A percentile compares a stretch with the other conserved stretches of the same genome.
These are phyloP conservation scores for Tanytarsus gracilentus DNA, from an alignment of 2,888 invertebrate species.

Conservation along the genomic window DNA sequence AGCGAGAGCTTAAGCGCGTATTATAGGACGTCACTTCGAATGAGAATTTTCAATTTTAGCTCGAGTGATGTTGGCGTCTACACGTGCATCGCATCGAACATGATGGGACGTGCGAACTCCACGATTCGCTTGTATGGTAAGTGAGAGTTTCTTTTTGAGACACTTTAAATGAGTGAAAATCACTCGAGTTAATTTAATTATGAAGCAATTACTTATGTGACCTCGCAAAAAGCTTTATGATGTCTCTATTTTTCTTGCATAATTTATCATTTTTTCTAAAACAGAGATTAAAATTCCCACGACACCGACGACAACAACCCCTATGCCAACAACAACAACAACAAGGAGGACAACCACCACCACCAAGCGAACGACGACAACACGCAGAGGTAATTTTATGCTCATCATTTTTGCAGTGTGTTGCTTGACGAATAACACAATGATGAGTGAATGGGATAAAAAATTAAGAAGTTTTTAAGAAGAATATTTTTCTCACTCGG, in stretches of 20 bases:
- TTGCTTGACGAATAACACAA: background rate
- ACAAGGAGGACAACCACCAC: background rate
- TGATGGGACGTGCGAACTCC: constrained; percentile 60
- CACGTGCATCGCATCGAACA: constrained; percentile 61
- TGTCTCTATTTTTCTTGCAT: background rate
- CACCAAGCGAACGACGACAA: constrained; percentile 7
- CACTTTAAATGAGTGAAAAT: background rate
- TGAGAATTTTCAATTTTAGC: constrained; percentile 54
- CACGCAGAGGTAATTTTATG: background rate
- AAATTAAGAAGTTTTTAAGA: too few species aligned
- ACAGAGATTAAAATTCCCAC: constrained; percentile 29
- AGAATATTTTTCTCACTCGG: too few species aligned
- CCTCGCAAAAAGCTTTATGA: background rate
- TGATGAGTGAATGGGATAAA: too few species aligned
- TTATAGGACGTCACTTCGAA: constrained; percentile 54
- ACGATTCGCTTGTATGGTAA: constrained; percentile 60
- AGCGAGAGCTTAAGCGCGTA: constrained; percentile 50
- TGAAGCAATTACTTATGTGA: background rate
- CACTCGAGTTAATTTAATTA: background rate
- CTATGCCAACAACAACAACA: constrained; percentile 10
- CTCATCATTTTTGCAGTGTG: background rate
- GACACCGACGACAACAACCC: constrained; percentile 18
- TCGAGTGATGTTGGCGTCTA: constrained; percentile 56
- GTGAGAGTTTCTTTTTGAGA: background rate
- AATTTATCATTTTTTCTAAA: background rate